A percentile compares a stretch with the other conserved stretches of the same genome.
These are phyloP conservation scores for Drosophila navojoa DNA, from an alignment of 1,140 invertebrate genomes.

Conservation along the genomic window DNA sequence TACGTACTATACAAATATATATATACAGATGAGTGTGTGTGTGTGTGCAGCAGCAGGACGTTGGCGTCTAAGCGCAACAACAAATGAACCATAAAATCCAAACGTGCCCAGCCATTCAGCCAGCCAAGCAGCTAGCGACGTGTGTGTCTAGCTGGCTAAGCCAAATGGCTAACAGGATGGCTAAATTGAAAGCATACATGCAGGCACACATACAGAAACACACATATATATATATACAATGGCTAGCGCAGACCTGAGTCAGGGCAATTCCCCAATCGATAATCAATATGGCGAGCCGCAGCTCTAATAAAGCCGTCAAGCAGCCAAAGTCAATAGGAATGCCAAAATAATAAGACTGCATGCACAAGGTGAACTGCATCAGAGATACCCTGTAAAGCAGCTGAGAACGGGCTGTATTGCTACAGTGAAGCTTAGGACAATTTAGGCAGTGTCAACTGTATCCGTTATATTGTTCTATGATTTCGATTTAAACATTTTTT, in stretches of 20 bases:
- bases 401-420: no score
- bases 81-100: slow-evolving; percentile 83
- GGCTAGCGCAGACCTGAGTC: slow-evolving; percentile 1
- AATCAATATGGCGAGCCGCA: slow-evolving; percentile 81
- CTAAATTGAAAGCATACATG: slow-evolving; percentile 69
- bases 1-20: slow-evolving; percentile 16
- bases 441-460: no score
- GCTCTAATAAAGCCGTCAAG: slow-evolving; percentile 76
- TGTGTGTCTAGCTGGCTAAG: slow-evolving; percentile 63
- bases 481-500: no score
- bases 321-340: slow-evolving; percentile 41
- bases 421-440: no score
- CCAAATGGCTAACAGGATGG: slow-evolving; percentile 75
- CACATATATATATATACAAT: background rate
- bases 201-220: slow-evolving; percentile 27
- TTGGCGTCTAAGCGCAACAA: slow-evolving; percentile 69
- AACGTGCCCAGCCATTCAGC: slow-evolving; percentile 58
- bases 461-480: no score
- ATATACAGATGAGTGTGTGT: background rate
- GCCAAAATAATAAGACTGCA: slow-evolving; percentile 9
- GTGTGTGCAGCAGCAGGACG: slow-evolving; percentile 19
- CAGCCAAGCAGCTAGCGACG: slow-evolving; percentile 27
- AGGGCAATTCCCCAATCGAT: slow-evolving; percentile 81
- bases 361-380: background rate
- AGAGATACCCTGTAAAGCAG: background rate